Base-by-base conservation (phyloP, 2,797 vertebrate species). In the Thalassophryne amazonica region DNA sequence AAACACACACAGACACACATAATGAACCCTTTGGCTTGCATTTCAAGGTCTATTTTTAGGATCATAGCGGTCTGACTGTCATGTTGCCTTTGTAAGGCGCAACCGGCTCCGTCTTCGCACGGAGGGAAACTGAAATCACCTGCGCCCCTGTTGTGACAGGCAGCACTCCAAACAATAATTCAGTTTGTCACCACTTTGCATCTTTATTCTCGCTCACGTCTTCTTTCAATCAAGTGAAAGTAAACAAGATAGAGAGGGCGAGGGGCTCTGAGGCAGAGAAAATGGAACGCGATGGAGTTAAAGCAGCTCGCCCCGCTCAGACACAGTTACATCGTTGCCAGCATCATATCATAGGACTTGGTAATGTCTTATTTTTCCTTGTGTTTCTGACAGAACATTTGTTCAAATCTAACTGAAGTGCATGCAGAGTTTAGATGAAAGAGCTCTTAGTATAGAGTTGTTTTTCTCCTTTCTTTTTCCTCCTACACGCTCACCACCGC, bases 121-220 rank as follows among this genome's bases (percentile, higher is more conserved):
- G 9, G 12, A 48, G 27, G 16, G 43, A 18, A 35, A 27, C 53
- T 39, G 34, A 63, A 55, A 54, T 60, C 66, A 71, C 57, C 61
- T 63, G 56, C 18, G 8, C 31, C 17, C 4, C 23, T 55, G 71
- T 48, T 41, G 60, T 69, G 58, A 77, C 73, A 76, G 66, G 77
- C 56, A 21, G 56, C 41, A 31, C 59, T 62, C 60, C 50, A 57
- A 71, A 73, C 69, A 71, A 39, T 78, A 60, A 83, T 75, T 78
- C 45, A 76, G 73, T 84, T 72, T 76, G 68, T 64, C 46, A 12
- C 61, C 17, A 22, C 40, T 73, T 69, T 68, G 65, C 53, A 63
- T 79, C 65, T 65, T 56, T 56, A 43, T 72, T 71, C 51, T 35
- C 14, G 14, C 69, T 68, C 73, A 21, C 25, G n/a, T 59, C 65